Conservation (phyloP, 2,797 vertebrate species). For the Paguma larvata region DNA sequence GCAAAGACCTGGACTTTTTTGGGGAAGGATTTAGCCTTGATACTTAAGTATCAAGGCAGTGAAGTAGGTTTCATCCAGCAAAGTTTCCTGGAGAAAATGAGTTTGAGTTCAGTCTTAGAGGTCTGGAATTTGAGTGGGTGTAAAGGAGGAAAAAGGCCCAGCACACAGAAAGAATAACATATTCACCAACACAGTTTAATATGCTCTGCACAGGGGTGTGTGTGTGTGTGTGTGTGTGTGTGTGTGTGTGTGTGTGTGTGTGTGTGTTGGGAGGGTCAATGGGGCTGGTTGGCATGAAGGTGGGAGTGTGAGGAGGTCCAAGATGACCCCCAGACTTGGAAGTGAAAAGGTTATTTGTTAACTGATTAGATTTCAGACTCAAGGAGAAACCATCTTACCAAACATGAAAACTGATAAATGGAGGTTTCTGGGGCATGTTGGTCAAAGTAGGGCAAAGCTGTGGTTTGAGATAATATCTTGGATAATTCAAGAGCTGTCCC, state of each 20-base stretch:
- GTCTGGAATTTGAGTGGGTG: neutral
- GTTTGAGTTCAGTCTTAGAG: neutral
- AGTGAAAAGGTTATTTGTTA: conserved; percentile 43
- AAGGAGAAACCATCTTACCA: conserved; percentile 33
- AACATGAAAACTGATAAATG: conserved; percentile 20
- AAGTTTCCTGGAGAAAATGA: neutral
- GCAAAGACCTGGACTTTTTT: conserved; percentile 22
- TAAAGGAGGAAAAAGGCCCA: neutral
- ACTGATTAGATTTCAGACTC: conserved; percentile 60
- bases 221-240: neutral
- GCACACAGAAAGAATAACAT: neutral
- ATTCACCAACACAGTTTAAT: neutral
- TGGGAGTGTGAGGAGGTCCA: neutral
- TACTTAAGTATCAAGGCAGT: neutral
- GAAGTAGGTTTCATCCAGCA: neutral
- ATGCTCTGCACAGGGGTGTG: fast-evolving
- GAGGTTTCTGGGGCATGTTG: conserved; percentile 56
- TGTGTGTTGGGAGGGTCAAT: neutral
- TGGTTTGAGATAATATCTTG: conserved; percentile 61
- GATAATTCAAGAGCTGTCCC: conserved; percentile 62
- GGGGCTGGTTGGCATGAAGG: neutral
- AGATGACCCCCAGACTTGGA: neutral
- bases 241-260: neutral
- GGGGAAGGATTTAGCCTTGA: neutral
- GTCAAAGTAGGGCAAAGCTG: conserved; percentile 65